These are phyloP conservation scores for Aplochiton taeniatus DNA, from an alignment of 2,797 vertebrate species.

Conservation along the genomic window DNA sequence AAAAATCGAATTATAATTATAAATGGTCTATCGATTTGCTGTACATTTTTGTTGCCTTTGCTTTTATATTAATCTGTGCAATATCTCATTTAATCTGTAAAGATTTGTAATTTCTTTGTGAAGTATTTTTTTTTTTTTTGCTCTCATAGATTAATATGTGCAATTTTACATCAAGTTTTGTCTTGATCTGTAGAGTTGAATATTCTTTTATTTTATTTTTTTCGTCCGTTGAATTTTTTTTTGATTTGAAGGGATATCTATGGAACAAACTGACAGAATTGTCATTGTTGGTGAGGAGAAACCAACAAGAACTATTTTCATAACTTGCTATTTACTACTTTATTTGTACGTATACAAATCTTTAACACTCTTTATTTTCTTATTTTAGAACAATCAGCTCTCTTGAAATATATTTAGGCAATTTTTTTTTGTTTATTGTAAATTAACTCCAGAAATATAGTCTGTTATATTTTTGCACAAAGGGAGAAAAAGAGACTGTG, in stretches of 20 bases:
- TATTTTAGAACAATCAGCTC: conserved; percentile 70
- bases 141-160: conserved; percentile 80
- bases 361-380: conserved; percentile 89
- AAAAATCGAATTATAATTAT: conserved; percentile 85
- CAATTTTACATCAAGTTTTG: conserved; percentile 82
- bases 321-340: conserved; percentile 90
- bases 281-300: conserved; percentile 69
- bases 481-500: conserved; percentile 72
- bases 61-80: conserved; percentile 96
- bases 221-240: conserved; percentile 78
- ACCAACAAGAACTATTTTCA: conserved; percentile 94
- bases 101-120: conserved; percentile 79
- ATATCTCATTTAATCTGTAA: conserved; percentile 98
- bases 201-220: conserved; percentile 57
- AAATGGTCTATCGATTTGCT: conserved; percentile 94
- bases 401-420: conserved; percentile 81
- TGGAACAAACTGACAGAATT: conserved; percentile 71
- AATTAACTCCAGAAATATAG: conserved; percentile 78
- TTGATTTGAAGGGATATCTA: conserved; percentile 79
- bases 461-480: conserved; percentile 84
- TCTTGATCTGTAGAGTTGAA: conserved; percentile 64
- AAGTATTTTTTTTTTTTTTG: conserved; percentile 57
- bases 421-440: conserved; percentile 78
- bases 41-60: conserved; percentile 97
- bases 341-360: conserved; percentile 88